phyloP scores from a whole-genome alignment of 2,797 vertebrate genomes.

The Tragelaphus eurycerus region DNA sequence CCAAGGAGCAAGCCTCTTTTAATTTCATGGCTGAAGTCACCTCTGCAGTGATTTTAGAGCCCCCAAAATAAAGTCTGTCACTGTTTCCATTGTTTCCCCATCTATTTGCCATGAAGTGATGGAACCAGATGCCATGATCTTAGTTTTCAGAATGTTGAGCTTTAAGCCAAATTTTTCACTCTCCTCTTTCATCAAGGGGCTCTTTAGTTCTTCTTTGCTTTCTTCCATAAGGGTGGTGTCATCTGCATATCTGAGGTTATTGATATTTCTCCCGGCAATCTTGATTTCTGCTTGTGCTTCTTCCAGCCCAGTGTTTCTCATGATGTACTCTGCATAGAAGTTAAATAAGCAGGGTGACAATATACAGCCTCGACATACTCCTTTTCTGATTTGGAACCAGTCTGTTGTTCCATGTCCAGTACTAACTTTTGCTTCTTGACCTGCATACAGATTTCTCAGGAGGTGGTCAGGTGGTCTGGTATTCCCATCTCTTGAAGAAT shows the following conservation, averaged over 20 bases:
- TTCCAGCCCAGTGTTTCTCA: rapidly evolving
- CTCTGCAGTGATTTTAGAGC: neutral
- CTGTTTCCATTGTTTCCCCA: neutral
- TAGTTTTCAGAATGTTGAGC: neutral
- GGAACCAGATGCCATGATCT: neutral
- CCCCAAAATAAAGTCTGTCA: neutral
- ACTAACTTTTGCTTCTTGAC: neutral
- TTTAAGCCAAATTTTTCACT: neutral
- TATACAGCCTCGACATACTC: neutral
- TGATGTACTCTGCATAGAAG: neutral
- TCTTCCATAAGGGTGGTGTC: neutral
- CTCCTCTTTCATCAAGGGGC: neutral
- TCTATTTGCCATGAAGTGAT: neutral
- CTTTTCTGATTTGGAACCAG: neutral
- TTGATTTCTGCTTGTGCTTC: neutral
- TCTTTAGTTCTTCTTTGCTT: neutral
- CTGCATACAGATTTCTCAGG: neutral
- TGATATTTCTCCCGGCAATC: neutral
- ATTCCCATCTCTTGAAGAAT: neutral
- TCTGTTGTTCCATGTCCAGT: neutral
- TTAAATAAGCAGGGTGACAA: neutral
- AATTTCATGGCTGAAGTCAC: neutral
- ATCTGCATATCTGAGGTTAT: neutral
- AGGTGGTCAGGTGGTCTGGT: neutral
- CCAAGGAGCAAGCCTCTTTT: neutral